These are phyloP conservation scores for Dyspetes luteomarginatus DNA, from an alignment of 2,888 invertebrate genomes.

Conservation along the genomic window DNA sequence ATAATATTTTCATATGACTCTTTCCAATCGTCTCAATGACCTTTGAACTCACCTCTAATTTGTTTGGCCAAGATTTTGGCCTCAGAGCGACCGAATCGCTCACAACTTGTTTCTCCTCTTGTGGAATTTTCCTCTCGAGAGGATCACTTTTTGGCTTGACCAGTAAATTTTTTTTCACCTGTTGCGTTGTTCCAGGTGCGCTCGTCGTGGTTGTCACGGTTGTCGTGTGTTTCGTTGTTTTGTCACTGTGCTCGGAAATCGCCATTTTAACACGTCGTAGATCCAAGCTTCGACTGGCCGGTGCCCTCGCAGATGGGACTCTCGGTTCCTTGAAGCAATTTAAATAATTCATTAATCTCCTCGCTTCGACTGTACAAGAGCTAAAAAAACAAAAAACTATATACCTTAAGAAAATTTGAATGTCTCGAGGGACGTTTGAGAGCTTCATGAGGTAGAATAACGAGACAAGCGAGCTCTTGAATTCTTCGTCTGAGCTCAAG, in stretches of 20 bases:
- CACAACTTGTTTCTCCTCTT: conserved; percentile 75
- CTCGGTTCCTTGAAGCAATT: conserved; percentile 73
- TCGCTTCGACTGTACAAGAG: neutral
- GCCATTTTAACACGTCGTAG: conserved; percentile 82
- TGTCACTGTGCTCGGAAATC: conserved; percentile 81
- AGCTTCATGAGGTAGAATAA: conserved; percentile 83
- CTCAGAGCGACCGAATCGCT: conserved; percentile 71
- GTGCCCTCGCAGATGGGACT: conserved; percentile 75
- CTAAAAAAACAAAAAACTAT: neutral
- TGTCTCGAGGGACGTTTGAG: conserved; percentile 79
- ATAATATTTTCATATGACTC: neutral
- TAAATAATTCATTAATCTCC: neutral
- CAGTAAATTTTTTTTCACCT: conserved; percentile 72
- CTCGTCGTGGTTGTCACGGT: conserved; percentile 63
- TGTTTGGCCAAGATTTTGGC: conserved; percentile 82
- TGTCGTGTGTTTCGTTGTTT: conserved; percentile 74
- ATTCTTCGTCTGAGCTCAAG: conserved; percentile 86
- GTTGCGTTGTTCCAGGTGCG: conserved; percentile 64
- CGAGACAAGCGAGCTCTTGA: conserved; percentile 86
- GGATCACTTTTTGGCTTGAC: conserved; percentile 82
- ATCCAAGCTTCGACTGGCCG: conserved; percentile 79
- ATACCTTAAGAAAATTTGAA: conserved; percentile 80
- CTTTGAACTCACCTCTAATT: conserved; percentile 77
- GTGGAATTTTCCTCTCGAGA: conserved; percentile 78
- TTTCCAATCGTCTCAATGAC: neutral